Evolutionary conservation across 2,888 invertebrate species (phyloP).

Genomic region (Ernsta delagoae): DNA sequence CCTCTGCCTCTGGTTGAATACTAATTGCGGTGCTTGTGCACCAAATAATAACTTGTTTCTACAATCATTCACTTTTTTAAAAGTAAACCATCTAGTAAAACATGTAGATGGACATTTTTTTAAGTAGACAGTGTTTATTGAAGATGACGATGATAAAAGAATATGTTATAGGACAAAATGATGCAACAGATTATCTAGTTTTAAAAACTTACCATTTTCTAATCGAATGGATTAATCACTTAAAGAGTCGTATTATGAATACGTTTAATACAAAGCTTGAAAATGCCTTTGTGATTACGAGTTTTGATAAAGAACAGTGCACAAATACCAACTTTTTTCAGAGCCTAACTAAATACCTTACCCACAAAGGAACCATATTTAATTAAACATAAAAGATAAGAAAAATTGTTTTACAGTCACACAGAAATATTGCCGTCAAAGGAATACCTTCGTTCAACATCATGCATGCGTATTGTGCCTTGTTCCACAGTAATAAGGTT

Average conservation of each 20-base stretch:
- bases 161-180: too few species aligned
- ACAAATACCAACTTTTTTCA: constrained; percentile 1
- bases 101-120: background rate
- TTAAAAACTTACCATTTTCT: too few species aligned
- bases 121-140: too few species aligned
- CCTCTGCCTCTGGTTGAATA: background rate
- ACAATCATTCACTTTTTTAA: background rate
- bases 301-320: background rate
- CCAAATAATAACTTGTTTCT: background rate
- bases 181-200: too few species aligned
- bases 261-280: too few species aligned
- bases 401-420: background rate
- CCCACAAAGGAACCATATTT: constrained; percentile 14
- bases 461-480: background rate
- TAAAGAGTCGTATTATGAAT: too few species aligned
- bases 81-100: background rate
- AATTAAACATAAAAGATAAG: constrained; percentile 14
- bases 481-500: background rate
- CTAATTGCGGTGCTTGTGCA: background rate
- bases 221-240: too few species aligned
- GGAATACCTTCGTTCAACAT: background rate
- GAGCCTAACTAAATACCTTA: background rate
- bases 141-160: too few species aligned
- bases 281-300: background rate
- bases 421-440: constrained; percentile 3